phyloP scores from a whole-genome alignment of 2,113 vertebrate species.

The Tragelaphus scriptus region DNA sequence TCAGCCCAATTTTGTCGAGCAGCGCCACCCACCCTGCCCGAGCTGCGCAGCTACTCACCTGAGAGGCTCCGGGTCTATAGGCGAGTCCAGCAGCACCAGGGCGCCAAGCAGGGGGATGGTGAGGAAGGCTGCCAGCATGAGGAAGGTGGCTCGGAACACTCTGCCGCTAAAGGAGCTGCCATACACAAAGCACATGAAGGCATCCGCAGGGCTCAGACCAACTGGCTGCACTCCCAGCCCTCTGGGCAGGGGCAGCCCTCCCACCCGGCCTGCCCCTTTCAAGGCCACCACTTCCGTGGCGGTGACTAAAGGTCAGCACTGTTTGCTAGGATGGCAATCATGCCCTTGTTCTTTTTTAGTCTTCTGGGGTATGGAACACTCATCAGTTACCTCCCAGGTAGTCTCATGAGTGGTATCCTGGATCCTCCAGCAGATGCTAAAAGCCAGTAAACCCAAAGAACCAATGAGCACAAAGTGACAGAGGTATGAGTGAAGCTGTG shows the following conservation, averaged over 20 bases:
- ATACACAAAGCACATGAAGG: conserved; percentile 29
- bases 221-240: background rate
- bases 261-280: background rate
- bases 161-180: conserved; percentile 92
- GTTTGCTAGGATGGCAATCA: background rate
- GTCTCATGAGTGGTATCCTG: background rate
- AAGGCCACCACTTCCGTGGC: background rate
- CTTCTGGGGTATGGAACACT: background rate
- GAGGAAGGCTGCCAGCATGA: conserved; percentile 84
- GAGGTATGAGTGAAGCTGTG: background rate
- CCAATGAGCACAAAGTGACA: background rate
- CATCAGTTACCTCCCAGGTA: background rate
- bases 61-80: conserved; percentile 91
- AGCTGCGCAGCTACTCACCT: conserved; percentile 78
- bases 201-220: background rate
- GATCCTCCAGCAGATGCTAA: background rate
- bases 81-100: conserved; percentile 89
- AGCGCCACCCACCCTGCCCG: background rate
- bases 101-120: conserved; percentile 87
- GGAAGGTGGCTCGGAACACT: conserved; percentile 91
- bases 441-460: background rate
- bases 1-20: background rate
- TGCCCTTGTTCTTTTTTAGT: background rate
- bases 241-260: background rate
- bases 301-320: background rate